These are phyloP conservation scores for Caradrina clavipalpis DNA, from an alignment of 2,888 invertebrate genomes.

Conservation along the genomic window DNA sequence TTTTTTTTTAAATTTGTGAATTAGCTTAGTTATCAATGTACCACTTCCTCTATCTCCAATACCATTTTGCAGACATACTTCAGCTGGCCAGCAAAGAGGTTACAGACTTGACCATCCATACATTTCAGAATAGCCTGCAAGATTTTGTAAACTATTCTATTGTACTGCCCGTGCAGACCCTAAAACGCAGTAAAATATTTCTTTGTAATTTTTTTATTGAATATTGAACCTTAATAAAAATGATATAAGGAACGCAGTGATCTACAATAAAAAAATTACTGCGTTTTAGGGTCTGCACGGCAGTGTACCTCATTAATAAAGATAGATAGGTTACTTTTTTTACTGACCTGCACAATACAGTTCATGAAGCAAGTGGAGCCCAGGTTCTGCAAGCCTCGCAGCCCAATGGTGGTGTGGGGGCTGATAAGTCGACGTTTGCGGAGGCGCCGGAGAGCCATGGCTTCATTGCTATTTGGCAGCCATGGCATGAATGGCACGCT, in stretches of 20 bases:
- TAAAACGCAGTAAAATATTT: too few relatives aligned
- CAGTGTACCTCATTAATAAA: not conserved
- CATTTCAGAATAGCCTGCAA: too few relatives aligned
- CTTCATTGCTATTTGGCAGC: conserved; percentile 95
- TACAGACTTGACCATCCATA: too few relatives aligned
- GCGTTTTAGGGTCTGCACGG: too few relatives aligned
- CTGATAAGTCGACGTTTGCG: conserved; percentile 95
- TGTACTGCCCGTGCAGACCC: too few relatives aligned
- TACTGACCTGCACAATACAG: conserved; percentile 96
- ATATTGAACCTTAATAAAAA: too few relatives aligned
- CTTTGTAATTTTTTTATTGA: too few relatives aligned
- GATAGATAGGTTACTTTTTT: not conserved
- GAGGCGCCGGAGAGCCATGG: conserved; percentile 94
- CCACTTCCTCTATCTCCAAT: too few relatives aligned
- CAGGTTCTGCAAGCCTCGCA: conserved; percentile 98
- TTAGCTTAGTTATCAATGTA: too few relatives aligned
- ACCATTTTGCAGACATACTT: not conserved
- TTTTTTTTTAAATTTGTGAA: not conserved
- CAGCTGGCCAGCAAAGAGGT: not conserved
- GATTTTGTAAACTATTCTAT: not conserved
- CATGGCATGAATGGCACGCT: conserved; percentile 93
- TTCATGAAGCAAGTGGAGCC: conserved; percentile 99
- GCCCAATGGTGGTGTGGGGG: conserved; percentile 96
- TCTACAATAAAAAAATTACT: too few relatives aligned
- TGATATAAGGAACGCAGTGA: too few relatives aligned